Conservation (phyloP, 2,888 invertebrate species). For the Neoaliturus tenellus region DNA sequence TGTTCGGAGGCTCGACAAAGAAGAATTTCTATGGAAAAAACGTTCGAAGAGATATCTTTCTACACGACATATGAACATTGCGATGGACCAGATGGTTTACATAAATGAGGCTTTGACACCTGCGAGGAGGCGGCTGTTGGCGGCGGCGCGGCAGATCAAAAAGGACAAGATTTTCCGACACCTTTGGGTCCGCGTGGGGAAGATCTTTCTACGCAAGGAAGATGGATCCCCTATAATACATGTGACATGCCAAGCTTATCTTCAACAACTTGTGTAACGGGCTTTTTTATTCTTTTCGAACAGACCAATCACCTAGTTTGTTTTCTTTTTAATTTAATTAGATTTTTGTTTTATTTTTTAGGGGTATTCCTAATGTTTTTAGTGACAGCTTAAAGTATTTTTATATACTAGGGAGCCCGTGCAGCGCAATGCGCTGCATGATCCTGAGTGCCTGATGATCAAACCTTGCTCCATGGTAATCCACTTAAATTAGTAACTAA, state of each 20-base stretch:
- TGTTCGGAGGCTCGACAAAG: too few relatives aligned
- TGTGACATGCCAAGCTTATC: background rate
- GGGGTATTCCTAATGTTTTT: background rate
- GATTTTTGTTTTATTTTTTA: background rate
- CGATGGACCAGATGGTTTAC: conserved; percentile 8
- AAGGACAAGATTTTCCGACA: too few relatives aligned
- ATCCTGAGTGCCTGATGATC: too few relatives aligned
- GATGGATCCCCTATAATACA: background rate
- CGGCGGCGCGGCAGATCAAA: conserved; percentile 19
- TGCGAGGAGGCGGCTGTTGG: background rate
- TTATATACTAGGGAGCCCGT: too few relatives aligned
- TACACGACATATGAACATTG: background rate
- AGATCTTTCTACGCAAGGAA: too few relatives aligned
- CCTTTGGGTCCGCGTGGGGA: too few relatives aligned
- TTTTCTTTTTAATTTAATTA: too few relatives aligned
- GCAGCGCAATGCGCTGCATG: too few relatives aligned
- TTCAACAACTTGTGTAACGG: background rate
- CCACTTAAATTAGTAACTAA: too few relatives aligned
- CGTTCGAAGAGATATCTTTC: background rate
- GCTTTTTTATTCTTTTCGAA: background rate
- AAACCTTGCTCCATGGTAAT: too few relatives aligned
- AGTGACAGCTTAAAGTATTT: background rate
- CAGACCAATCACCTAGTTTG: background rate
- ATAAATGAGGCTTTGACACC: conserved; percentile 29
- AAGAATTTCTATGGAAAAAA: background rate